A percentile compares a stretch with the other conserved stretches of the same genome.
Evolutionary conservation across 2,113 vertebrate genomes (phyloP).

Genomic region (Macquaria ambigua): DNA sequence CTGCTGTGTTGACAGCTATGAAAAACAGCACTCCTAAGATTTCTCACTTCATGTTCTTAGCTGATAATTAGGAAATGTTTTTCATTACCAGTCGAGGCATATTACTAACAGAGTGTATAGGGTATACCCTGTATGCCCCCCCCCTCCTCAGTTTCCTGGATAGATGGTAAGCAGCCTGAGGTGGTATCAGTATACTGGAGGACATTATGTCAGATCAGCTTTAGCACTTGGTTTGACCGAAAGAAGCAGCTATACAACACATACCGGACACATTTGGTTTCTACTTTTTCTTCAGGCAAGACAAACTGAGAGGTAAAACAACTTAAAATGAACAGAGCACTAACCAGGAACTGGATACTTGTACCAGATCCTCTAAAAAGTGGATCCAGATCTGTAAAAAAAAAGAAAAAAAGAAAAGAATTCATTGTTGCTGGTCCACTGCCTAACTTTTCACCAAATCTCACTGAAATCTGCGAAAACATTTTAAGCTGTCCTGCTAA

Average conservation of each 20-base stretch:
- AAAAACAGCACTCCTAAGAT: neutral
- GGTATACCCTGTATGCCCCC: neutral
- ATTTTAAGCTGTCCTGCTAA: neutral
- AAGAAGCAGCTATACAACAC: neutral
- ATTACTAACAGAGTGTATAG: neutral
- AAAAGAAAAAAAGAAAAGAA: neutral
- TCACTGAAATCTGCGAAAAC: neutral
- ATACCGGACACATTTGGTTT: neutral
- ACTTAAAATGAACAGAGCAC: neutral
- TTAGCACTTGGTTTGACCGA: neutral
- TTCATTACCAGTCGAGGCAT: neutral
- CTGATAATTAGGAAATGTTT: neutral
- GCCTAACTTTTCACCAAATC: neutral
- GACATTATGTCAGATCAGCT: slow-evolving; percentile 2
- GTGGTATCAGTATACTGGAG: slow-evolving; percentile 10
- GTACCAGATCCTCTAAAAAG: neutral
- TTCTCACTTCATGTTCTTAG: neutral
- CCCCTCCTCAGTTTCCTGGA: neutral
- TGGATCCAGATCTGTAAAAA: neutral
- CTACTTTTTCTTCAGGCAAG: neutral
- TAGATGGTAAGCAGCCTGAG: slow-evolving; percentile 15
- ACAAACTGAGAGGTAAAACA: neutral
- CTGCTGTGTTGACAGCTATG: slow-evolving; percentile 19
- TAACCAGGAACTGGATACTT: neutral
- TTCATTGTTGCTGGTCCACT: neutral